A percentile compares a stretch with the other conserved stretches of the same genome.
Conservation (phyloP, 2,113 vertebrate species). For the Diphyllodes magnificus region DNA sequence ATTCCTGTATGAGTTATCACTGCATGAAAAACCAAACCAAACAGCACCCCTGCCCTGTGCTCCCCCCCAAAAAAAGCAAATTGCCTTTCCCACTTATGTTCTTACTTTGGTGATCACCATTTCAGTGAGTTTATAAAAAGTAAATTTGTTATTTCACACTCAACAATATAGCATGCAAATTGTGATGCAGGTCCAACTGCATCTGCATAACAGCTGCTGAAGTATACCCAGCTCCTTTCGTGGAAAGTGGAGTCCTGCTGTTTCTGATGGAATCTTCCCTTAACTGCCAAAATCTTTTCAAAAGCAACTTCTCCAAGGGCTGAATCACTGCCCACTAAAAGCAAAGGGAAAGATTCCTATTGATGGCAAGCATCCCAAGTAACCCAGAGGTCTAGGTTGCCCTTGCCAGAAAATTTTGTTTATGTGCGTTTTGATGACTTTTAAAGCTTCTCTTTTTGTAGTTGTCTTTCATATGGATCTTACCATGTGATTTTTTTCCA, state of each 20-base stretch:
- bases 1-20: neutral
- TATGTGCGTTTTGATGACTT: slow-evolving; percentile 23
- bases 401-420: slow-evolving; percentile 16
- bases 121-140: neutral
- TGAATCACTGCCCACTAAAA: slow-evolving; percentile 41
- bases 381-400: slow-evolving; percentile 16
- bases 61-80: fast-evolving
- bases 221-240: neutral
- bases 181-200: neutral
- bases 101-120: neutral
- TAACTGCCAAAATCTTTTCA: slow-evolving; percentile 40
- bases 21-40: neutral
- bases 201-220: slow-evolving; percentile 9
- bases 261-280: neutral
- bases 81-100: neutral
- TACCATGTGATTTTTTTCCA: neutral
- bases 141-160: neutral
- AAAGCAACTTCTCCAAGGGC: neutral
- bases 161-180: neutral
- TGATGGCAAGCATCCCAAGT: slow-evolving; percentile 14
- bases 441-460: slow-evolving; percentile 14
- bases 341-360: slow-evolving; percentile 25
- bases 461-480: neutral
- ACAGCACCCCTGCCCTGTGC: neutral
- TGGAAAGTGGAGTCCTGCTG: neutral